Evolutionary conservation across 2,888 invertebrate species (phyloP), one percentile per base, ranked within the genome.

Genomic region (Drosophila birchii): DNA sequence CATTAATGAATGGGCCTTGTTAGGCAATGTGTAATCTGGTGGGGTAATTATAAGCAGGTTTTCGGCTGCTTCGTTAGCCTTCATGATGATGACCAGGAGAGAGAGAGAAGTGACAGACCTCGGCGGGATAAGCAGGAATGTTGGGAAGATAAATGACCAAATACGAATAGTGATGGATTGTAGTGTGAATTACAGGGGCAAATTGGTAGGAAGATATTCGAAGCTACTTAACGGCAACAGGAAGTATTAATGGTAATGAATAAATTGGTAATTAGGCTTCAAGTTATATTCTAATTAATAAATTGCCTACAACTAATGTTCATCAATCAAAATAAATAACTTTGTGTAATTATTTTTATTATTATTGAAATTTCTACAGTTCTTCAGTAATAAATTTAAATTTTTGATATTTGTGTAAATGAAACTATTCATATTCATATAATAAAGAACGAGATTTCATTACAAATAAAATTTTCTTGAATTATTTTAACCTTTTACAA

Each of bases 1-100:
- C 83, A 87, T 86, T 83, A 83, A 88, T 89, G 83, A 83, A 83
- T 83, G 83, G 79, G 89, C 81, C 89, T 87, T 87, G 83, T 88
- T 82, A 73, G 85, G 79, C 66, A 72, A 78, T 84, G 87, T 87
- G 89, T 83, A 83, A 83, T 88, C 89, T 84, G 76, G 76, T 58
- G 71, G 89, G 89, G 89, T 83, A 83, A 83, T 83, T 83, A 83
- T 87, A 78, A 78, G 66, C 85, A 81, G 81, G 75, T 80, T 80
- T 79, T 73, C 47, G 53, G 36, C 53, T 53, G 32, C 55, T 44
- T 74, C 56, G 71, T 72, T 72, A 72, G 62, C 39, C 57, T 45
- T 34, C 20, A 38, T 53, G 72, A 66, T 56, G 66, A 64, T 38
- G 14, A 14, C 34, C 45, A 34, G 9, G 23, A 3, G 34, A 11